phyloP scores from a whole-genome alignment of 2,888 invertebrate genomes.

The Hirtodrosophila histrioides region DNA sequence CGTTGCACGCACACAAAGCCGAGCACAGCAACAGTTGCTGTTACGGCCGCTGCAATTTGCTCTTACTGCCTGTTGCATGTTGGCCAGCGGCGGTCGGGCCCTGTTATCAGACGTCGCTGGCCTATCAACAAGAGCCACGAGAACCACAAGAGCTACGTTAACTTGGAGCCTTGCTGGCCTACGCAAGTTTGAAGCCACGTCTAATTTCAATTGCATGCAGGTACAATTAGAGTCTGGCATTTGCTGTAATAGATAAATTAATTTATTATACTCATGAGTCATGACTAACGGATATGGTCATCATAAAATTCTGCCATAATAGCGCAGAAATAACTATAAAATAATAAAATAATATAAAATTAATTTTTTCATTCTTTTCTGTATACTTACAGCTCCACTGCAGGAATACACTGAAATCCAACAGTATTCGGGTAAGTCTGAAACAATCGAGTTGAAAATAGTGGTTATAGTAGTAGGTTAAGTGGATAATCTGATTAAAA shows the following conservation, averaged over 20 bases:
- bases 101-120: constrained; percentile 66
- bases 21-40: constrained; percentile 34
- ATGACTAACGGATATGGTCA: constrained; percentile 72
- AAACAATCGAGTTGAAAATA: background rate
- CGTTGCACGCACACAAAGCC: constrained; percentile 75
- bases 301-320: constrained; percentile 57
- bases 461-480: background rate
- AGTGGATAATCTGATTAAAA: background rate
- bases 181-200: constrained; percentile 51
- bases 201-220: constrained; percentile 71
- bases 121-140: constrained; percentile 43
- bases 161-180: constrained; percentile 36
- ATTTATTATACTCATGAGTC: constrained; percentile 72
- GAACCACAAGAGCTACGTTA: constrained; percentile 2
- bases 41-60: constrained; percentile 41
- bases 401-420: constrained; percentile 87
- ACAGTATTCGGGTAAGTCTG: constrained; percentile 86
- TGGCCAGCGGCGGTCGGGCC: constrained; percentile 58
- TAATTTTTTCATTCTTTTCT: constrained; percentile 62
- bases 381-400: constrained; percentile 88
- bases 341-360: constrained; percentile 39
- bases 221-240: constrained; percentile 65
- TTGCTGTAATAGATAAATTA: constrained; percentile 71
- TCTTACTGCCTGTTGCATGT: constrained; percentile 43
- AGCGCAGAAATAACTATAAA: constrained; percentile 26